Base-by-base conservation (phyloP, 2,888 invertebrate genomes). In the Tuta absoluta region DNA sequence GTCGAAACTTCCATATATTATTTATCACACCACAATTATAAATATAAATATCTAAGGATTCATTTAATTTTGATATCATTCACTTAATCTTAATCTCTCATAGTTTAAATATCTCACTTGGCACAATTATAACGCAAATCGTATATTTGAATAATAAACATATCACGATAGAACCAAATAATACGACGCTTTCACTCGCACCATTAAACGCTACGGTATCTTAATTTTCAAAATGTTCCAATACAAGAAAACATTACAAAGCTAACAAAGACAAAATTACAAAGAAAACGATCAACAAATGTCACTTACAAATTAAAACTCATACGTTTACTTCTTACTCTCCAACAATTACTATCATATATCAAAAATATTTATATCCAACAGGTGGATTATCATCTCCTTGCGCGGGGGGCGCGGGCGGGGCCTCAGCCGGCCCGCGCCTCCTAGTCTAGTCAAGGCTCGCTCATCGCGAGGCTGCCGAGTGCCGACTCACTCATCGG, bases 201-300 rank as follows among this genome's bases (percentile, higher is more conserved):
- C 80, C 81, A 79, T 76, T 74, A 73, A 77, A 80, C 81, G 82
- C 82, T 83, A 81, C 83, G 82, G 84, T 79, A 80, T 77, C 79
- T 76, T 75, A 77, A 80, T 75, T 79, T 82, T 76, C 72, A 78
- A 79, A 65, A 77, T 78, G 75, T 77, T 80, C 79, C 77, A 76
- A 83, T 85, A 86, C 81, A 86, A 84, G 81, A 84, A 89, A 88
- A 88, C 86, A 85, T 85, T 82, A 87, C 81, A 87, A 87, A 89
- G 89, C 88, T 89, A 89, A 91, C 88, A 90, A 89, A 90, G 85
- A 87, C 85, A 88, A 89, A 87, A 88, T 84, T 87, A 89, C 84
- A 86, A 89, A 87, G 86, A 89, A 89, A 90, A 89, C 87, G 85
- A 87, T 88, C 88, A 91, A 89, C 89, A 89, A 88, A 87, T 86